A percentile compares a stretch with the other conserved stretches of the same genome.
phyloP scores from a whole-genome alignment of 2,888 invertebrate genomes.

The Chrysolina americana region DNA sequence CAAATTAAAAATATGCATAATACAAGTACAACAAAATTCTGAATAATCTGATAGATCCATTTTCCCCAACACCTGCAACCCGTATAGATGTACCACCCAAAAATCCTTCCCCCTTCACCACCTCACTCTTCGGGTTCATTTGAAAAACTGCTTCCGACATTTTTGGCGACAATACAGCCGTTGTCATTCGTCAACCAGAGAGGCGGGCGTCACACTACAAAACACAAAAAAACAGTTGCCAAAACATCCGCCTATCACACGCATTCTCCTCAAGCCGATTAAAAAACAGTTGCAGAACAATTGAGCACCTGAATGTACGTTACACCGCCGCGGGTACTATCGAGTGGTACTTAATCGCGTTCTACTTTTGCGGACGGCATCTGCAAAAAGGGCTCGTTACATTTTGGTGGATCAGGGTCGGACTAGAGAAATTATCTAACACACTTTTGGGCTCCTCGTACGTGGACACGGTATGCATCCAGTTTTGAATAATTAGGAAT shows the following conservation, averaged over 20 bases:
- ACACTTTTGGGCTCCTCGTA: no score
- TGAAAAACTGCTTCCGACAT: not conserved
- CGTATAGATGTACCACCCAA: no score
- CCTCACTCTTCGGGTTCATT: not conserved
- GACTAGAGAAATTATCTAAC: no score
- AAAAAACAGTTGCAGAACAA: conserved; percentile 32
- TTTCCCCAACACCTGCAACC: no score
- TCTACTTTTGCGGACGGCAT: conserved; percentile 32
- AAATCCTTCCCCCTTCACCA: no score
- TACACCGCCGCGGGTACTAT: conserved; percentile 9
- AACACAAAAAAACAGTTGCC: conserved; percentile 37
- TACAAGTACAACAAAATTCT: no score
- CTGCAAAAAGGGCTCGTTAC: conserved; percentile 32
- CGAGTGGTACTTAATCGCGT: conserved; percentile 18
- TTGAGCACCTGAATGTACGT: conserved; percentile 35
- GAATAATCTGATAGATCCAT: no score
- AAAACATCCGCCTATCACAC: conserved; percentile 43
- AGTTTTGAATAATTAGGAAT: no score
- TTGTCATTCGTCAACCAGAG: conserved; percentile 43
- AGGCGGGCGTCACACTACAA: conserved; percentile 33
- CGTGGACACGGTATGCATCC: no score
- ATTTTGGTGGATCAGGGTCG: not conserved
- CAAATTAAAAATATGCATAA: no score
- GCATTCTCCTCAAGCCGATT: conserved; percentile 38
- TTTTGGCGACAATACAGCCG: conserved; percentile 12